phyloP scores from a whole-genome alignment of 2,797 vertebrate species.

The Syngnathus acus region DNA sequence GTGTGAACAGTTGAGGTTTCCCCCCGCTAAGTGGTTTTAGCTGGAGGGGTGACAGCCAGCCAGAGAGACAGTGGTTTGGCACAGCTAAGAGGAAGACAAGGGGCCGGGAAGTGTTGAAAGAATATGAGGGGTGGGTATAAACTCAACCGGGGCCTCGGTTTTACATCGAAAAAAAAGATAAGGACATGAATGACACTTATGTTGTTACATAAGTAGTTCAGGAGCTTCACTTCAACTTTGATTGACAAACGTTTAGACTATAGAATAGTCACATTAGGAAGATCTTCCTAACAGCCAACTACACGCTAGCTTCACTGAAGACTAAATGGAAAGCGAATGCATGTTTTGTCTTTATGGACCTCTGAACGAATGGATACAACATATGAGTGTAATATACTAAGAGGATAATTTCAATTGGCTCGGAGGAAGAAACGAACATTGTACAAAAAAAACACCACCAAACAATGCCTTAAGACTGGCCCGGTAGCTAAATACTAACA shows the following conservation, averaged over 20 bases:
- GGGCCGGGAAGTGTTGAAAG: conserved; percentile 19
- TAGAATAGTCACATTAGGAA: conserved; percentile 23
- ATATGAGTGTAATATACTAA: too few species aligned
- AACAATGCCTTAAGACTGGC: too few species aligned
- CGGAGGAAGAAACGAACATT: too few species aligned
- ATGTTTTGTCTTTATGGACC: too few species aligned
- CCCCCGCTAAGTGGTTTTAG: conserved; percentile 58
- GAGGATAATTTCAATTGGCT: too few species aligned
- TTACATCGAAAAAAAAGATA: conserved; percentile 39
- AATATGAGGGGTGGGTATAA: conserved; percentile 33
- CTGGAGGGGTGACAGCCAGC: conserved; percentile 70
- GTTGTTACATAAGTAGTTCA: conserved; percentile 34
- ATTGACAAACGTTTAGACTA: conserved; percentile 50
- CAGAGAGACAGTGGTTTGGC: conserved; percentile 84
- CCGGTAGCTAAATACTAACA: too few species aligned
- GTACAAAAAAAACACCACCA: too few species aligned
- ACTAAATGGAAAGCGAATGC: too few species aligned
- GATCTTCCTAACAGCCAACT: conserved; percentile 5
- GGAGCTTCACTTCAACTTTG: conserved; percentile 9
- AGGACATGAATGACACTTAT: conserved; percentile 23
- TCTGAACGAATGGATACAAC: too few species aligned
- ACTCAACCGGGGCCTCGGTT: conserved; percentile 37
- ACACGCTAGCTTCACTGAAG: too few species aligned
- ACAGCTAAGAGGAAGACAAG: conserved; percentile 21
- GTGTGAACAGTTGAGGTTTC: conserved; percentile 36